phyloP scores from a whole-genome alignment of 2,797 vertebrate species.

The Acipenser transmontanus region DNA sequence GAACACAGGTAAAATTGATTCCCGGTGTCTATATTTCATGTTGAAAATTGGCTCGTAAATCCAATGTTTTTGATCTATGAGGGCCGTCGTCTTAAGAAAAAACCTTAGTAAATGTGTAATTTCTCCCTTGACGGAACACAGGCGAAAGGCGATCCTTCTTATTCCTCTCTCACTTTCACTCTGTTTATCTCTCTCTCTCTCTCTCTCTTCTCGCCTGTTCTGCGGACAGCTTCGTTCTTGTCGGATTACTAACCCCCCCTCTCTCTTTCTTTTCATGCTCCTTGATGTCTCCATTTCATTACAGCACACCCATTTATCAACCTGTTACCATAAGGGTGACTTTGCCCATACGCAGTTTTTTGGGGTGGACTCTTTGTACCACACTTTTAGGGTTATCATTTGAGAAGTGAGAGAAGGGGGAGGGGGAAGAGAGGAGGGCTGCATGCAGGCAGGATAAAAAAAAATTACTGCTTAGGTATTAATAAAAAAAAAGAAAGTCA shows the following conservation, averaged over 20 bases:
- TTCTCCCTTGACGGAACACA: constrained; percentile 99
- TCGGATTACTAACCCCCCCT: constrained; percentile 41
- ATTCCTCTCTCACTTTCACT: constrained; percentile 41
- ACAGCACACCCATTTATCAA: constrained; percentile 93
- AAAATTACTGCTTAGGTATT: constrained; percentile 41
- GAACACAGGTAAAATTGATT: constrained; percentile 91
- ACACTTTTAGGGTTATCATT: constrained; percentile 7
- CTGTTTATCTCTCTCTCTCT: constrained; percentile 45
- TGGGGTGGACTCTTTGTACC: constrained; percentile 28
- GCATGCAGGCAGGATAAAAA: constrained; percentile 43
- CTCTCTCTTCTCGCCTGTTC: constrained; percentile 57
- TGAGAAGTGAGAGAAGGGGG: constrained; percentile 16
- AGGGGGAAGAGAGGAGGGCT: constrained; percentile 30
- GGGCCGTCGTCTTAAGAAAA: constrained; percentile 97
- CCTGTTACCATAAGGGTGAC: constrained; percentile 76
- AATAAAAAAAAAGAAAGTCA: constrained; percentile 33
- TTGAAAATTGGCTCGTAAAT: constrained; percentile 98
- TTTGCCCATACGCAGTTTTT: constrained; percentile 63
- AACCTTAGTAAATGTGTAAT: constrained; percentile 99
- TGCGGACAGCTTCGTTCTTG: constrained; percentile 51
- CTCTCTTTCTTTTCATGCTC: constrained; percentile 83
- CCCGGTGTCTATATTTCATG: constrained; percentile 98
- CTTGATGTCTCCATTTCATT: constrained; percentile 99
- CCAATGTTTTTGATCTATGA: constrained; percentile 95
- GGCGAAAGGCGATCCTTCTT: constrained; percentile 95